Percentiles rank a stretch among this genome's conserved stretches.
These are phyloP conservation scores for Recurvirostra avosetta DNA, from an alignment of 2,113 vertebrate species.

Conservation along the genomic window DNA sequence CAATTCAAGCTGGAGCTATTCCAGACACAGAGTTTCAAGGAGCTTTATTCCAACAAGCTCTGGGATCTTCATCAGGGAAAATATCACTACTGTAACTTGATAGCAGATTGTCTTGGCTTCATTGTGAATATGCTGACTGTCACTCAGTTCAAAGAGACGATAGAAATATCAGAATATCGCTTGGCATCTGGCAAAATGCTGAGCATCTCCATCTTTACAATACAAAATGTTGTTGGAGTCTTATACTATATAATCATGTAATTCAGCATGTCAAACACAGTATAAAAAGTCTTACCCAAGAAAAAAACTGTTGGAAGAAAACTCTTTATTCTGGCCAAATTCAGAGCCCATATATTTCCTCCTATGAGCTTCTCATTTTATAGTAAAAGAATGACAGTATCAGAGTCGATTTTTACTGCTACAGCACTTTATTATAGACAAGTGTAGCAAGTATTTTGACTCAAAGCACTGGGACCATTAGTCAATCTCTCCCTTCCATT, in stretches of 20 bases:
- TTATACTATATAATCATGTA: slow-evolving; percentile 29
- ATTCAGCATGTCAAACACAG: slow-evolving; percentile 45
- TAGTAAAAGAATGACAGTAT: not conserved
- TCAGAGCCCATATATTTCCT: not conserved
- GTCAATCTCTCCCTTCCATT: not conserved
- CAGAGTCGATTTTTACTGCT: not conserved
- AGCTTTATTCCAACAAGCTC: not conserved
- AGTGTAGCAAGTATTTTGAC: not conserved
- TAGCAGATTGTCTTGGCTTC: slow-evolving; percentile 59
- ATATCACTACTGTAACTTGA: slow-evolving; percentile 41
- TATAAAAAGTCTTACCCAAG: slow-evolving; percentile 24
- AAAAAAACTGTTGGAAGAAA: slow-evolving; percentile 26
- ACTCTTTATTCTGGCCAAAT: not conserved
- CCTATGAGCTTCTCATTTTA: not conserved
- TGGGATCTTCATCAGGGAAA: slow-evolving; percentile 20
- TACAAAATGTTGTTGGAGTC: slow-evolving; percentile 41
- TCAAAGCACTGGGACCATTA: not conserved
- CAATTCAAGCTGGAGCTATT: not conserved
- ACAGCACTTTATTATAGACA: not conserved
- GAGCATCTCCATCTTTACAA: slow-evolving; percentile 55
- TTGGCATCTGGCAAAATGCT: slow-evolving; percentile 58
- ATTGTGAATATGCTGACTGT: slow-evolving; percentile 61
- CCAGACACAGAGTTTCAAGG: not conserved
- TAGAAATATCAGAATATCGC: slow-evolving; percentile 40
- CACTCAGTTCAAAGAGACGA: slow-evolving; percentile 49